These are phyloP conservation scores for Tor tambroides DNA, from an alignment of 2,113 vertebrate genomes.

Conservation along the genomic window DNA sequence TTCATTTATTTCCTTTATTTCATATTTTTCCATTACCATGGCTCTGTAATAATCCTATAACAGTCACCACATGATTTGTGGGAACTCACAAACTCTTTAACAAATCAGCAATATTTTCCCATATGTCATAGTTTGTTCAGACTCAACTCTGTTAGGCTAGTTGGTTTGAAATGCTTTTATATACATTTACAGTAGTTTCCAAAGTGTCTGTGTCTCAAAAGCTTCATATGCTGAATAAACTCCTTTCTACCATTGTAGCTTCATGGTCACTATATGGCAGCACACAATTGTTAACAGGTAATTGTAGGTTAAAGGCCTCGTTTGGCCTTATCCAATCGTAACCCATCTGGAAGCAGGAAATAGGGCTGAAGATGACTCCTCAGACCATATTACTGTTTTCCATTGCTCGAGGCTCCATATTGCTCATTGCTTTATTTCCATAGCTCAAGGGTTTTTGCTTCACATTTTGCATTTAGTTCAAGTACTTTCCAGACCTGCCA, in stretches of 20 bases:
- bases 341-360: slow-evolving; percentile 2
- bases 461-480: slow-evolving; percentile 10
- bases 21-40: not conserved
- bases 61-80: not conserved
- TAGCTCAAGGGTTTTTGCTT: not conserved
- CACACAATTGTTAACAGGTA: not conserved
- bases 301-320: not conserved
- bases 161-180: not conserved
- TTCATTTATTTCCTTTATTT: not conserved
- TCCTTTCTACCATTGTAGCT: not conserved
- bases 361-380: not conserved
- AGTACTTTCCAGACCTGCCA: not conserved
- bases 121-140: not conserved
- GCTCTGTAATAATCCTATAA: not conserved
- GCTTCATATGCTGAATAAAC: not conserved
- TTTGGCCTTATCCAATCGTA: not conserved
- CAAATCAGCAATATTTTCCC: not conserved
- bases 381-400: not conserved
- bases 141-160: not conserved
- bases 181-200: not conserved
- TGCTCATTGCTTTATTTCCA: slow-evolving; percentile 25
- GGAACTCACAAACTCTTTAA: not conserved
- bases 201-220: not conserved
- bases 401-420: not conserved
- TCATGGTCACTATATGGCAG: not conserved